Conservation (phyloP, 2,113 vertebrate genomes). For the Podarcis raffonei region DNA sequence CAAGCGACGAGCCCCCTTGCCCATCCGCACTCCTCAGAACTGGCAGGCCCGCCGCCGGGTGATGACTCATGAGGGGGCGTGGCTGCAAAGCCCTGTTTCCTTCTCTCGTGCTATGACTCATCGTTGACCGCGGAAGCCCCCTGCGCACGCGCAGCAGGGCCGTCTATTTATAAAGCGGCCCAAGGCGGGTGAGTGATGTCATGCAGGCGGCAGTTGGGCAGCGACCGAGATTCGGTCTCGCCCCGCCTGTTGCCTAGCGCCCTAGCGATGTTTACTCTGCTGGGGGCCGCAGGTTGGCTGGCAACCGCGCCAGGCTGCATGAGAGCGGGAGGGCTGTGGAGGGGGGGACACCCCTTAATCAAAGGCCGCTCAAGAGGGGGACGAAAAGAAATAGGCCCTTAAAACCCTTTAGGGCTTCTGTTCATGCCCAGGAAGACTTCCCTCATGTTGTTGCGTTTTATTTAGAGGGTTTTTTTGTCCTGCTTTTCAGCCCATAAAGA, state of each 20-base stretch:
- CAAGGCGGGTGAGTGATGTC: conserved; percentile 18
- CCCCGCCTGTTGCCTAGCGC: not conserved
- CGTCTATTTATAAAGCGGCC: not conserved
- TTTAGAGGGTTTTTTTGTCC: too few species aligned
- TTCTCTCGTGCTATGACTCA: not conserved
- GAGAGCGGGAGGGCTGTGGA: not conserved
- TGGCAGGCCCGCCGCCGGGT: too few species aligned
- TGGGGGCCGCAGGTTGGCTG: not conserved
- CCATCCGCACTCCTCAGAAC: not conserved
- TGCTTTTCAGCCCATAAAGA: too few species aligned
- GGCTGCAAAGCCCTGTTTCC: not conserved
- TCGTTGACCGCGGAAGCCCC: not conserved
- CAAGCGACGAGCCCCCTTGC: not conserved
- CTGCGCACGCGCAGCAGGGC: not conserved
- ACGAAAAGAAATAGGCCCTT: not conserved
- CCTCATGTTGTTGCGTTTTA: not conserved
- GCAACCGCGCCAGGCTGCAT: not conserved
- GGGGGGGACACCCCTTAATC: too few species aligned
- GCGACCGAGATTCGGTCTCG: not conserved
- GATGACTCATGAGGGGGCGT: conserved; percentile 15
- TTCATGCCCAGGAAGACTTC: not conserved
- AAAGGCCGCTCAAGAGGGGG: too few species aligned
- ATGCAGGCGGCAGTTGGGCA: not conserved
- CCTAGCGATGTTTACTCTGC: not conserved
- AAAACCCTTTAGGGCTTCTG: not conserved